Conservation (phyloP, 2,113 vertebrate species). For the Myotis yumanensis region DNA sequence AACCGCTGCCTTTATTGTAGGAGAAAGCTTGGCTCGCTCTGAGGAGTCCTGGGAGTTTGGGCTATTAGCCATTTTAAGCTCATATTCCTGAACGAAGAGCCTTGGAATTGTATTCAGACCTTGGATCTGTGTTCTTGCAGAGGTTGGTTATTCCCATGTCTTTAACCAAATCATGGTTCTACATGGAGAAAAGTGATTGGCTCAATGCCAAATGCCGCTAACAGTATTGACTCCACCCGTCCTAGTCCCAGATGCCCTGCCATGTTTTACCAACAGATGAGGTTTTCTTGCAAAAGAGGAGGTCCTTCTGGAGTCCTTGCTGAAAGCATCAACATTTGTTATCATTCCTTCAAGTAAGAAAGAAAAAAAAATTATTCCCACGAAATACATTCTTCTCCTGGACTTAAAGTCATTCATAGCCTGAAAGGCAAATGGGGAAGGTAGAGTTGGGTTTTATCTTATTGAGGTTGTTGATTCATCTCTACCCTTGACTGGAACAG, state of each 20-base stretch:
- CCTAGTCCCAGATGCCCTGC: neutral
- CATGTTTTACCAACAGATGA: neutral
- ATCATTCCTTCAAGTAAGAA: slow-evolving; percentile 67
- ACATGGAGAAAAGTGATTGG: neutral
- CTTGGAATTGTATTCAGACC: neutral
- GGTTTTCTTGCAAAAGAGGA: neutral
- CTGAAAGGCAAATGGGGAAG: slow-evolving; percentile 68
- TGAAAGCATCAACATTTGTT: slow-evolving; percentile 34
- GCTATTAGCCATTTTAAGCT: neutral
- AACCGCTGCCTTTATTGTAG: neutral
- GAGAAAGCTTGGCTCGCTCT: neutral
- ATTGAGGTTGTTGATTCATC: slow-evolving; percentile 75
- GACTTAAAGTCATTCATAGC: slow-evolving; percentile 65
- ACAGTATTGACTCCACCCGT: neutral
- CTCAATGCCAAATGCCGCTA: neutral
- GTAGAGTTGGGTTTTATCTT: slow-evolving; percentile 65
- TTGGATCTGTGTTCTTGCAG: neutral
- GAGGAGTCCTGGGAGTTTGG: neutral
- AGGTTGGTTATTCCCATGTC: neutral
- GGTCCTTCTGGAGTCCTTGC: slow-evolving; percentile 42
- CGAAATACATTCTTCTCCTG: slow-evolving; percentile 68
- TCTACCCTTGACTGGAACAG: slow-evolving; percentile 58
- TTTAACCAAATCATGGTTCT: neutral
- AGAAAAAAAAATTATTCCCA: neutral
- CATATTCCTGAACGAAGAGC: neutral